Conservation (phyloP, 2,113 vertebrate species). For the Gila orcuttii region DNA sequence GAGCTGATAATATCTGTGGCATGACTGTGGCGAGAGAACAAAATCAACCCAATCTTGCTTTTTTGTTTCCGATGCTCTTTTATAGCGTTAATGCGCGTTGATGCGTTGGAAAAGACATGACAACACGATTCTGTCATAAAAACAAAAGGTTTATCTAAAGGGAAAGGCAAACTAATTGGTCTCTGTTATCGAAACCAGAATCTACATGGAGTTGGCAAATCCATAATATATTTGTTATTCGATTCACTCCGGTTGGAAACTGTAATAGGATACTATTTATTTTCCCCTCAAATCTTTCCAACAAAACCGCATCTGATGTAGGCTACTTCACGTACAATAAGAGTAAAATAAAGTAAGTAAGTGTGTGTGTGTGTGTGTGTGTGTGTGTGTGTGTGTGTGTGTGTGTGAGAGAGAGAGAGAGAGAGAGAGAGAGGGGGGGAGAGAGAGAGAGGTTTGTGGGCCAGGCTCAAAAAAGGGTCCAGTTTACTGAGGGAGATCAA, state of each 20-base stretch:
- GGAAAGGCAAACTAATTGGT: not conserved
- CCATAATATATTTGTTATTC: conserved; percentile 3
- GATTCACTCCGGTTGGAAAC: conserved; percentile 15
- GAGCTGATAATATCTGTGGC: not conserved
- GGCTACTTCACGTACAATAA: not conserved
- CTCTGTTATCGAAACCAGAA: not conserved
- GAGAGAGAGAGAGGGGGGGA: conserved; percentile 41
- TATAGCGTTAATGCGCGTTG: not conserved
- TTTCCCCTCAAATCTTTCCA: conserved; percentile 9
- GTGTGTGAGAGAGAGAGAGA: not conserved
- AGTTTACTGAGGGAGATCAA: conserved; percentile 69
- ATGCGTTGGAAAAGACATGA: not conserved
- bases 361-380: too few relatives aligned
- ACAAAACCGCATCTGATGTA: conserved; percentile 16
- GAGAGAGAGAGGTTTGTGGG: conserved; percentile 41
- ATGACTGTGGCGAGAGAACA: not conserved
- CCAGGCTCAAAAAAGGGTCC: conserved; percentile 45
- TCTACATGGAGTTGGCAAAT: not conserved
- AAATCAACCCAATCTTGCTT: not conserved
- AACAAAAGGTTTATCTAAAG: not conserved
- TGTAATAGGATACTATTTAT: not conserved
- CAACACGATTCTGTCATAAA: not conserved
- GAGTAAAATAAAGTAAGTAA: not conserved
- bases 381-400: too few relatives aligned
- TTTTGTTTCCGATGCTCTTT: not conserved